Conservation (phyloP, 2,888 invertebrate species). For the Callyntrura guangdongensis region DNA sequence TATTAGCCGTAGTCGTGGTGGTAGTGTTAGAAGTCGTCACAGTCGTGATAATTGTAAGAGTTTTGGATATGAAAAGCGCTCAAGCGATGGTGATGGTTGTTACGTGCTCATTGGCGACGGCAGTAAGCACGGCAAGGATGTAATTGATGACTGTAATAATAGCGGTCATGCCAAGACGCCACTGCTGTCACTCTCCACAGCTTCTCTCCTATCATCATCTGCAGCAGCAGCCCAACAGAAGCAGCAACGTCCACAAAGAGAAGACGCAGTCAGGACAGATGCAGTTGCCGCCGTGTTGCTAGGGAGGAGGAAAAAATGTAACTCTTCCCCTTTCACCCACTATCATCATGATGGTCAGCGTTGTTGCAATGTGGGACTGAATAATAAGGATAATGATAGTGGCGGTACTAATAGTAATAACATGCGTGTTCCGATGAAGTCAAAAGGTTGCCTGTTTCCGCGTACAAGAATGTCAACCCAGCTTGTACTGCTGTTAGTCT, state of each 20-base stretch:
- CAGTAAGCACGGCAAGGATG: conserved; percentile 46
- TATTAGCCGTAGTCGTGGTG: not conserved
- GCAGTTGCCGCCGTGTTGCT: not conserved
- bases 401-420: not conserved
- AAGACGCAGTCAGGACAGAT: not conserved
- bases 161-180: conserved; percentile 56
- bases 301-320: conserved; percentile 56
- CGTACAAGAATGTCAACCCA: conserved; percentile 58
- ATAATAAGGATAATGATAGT: conserved; percentile 2
- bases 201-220: conserved; percentile 31
- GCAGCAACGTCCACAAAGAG: conserved; percentile 12
- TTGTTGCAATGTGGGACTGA: conserved; percentile 27
- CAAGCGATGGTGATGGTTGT: conserved; percentile 26
- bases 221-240: conserved; percentile 13
- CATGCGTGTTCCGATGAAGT: not conserved
- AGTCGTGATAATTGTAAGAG: conserved; percentile 30
- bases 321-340: conserved; percentile 57
- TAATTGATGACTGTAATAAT: conserved; percentile 59
- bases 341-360: conserved; percentile 43
- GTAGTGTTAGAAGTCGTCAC: not conserved
- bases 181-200: conserved; percentile 44
- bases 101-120: conserved; percentile 26
- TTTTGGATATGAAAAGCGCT: conserved; percentile 13
- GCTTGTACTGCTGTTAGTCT: conserved; percentile 38
- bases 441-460: conserved; percentile 36